phyloP scores from a whole-genome alignment of 1,140 invertebrate species.

The Phthorimaea operculella region DNA sequence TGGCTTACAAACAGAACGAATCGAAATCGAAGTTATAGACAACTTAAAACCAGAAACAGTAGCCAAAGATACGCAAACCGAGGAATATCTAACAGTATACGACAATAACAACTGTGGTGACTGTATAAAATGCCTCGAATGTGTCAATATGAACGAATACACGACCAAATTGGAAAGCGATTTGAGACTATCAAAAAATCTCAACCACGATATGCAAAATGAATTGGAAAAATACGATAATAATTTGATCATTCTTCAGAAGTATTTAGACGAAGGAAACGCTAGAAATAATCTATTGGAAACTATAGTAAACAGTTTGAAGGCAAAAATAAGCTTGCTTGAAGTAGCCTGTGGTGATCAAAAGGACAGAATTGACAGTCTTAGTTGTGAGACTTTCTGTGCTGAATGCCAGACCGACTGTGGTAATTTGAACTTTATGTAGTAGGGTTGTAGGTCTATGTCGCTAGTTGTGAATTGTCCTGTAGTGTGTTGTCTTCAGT shows the following conservation, averaged over 20 bases:
- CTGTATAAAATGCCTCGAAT: conserved; percentile 31
- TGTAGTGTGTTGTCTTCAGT: no score
- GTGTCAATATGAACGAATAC: conserved; percentile 27
- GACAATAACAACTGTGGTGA: conserved; percentile 21
- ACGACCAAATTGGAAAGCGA: conserved; percentile 38
- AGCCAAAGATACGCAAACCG: conserved; percentile 16
- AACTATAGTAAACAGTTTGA: conserved; percentile 25
- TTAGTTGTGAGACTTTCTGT: conserved; percentile 14
- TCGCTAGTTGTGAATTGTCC: neutral
- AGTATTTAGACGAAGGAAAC: conserved; percentile 29
- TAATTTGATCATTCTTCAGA: conserved; percentile 35
- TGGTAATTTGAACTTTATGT: conserved; percentile 33
- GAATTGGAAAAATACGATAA: conserved; percentile 37
- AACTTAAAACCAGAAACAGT: conserved; percentile 7
- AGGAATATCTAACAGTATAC: conserved; percentile 7
- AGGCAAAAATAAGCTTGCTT: conserved; percentile 28
- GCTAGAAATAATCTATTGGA: conserved; percentile 32
- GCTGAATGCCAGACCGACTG: conserved; percentile 32
- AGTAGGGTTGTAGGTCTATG: conserved; percentile 7
- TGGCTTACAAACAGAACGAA: no score
- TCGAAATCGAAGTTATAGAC: no score
- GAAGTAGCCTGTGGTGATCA: conserved; percentile 30
- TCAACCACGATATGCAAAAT: conserved; percentile 20
- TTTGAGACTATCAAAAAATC: conserved; percentile 15
- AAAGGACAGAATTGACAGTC: conserved; percentile 18